Evolutionary conservation across 2,113 vertebrate species (phyloP), one percentile per base, ranked within the genome.

Genomic region (Puffinus mauretanicus): DNA sequence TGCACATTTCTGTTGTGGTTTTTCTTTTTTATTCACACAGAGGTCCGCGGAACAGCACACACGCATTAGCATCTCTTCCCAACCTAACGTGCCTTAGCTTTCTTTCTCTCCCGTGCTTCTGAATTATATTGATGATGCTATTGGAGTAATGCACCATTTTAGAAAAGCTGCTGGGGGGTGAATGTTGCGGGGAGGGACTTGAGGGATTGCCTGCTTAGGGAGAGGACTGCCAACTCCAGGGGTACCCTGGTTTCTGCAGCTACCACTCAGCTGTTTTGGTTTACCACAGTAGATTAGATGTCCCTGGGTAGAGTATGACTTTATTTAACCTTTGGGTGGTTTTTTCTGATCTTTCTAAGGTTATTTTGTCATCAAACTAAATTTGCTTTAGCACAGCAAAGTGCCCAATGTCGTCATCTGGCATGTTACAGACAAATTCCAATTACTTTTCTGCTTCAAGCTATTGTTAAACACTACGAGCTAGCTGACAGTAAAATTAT

Each of bases 401-500:
- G 97, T 97, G 97, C 97, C 98, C 96, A 76, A 5, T 98, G 97
- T 98, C 97, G 96, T 98, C 98, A 98, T 98, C 97, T 98, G 98
- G 98, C 98, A 98, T 98, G 98, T 98, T 98, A 97, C 98, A 98
- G 98, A 98, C 98, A 98, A 98, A 98, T 98, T 98, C 98, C 98
- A 98, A 98, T 98, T 98, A 98, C 98, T 98, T 98, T 98, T 97
- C 98, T 98, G 96, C 98, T 98, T 98, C 84, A 75, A 97, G 98
- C 98, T 98, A 98, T 98, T 98, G 98, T 98, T 98, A 98, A 98
- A 98, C 97, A 98, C 97, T 98, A 98, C 97, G 64, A 98, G 98
- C 98, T 98, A 98, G 98, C 98, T 98, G 98, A 98, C 98, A 98
- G 98, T 98, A 98, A 98, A 98, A 98, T 98, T 98, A 98, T 98